Base-by-base conservation (phyloP, 2,888 invertebrate genomes). In the Heliconius cydno region DNA sequence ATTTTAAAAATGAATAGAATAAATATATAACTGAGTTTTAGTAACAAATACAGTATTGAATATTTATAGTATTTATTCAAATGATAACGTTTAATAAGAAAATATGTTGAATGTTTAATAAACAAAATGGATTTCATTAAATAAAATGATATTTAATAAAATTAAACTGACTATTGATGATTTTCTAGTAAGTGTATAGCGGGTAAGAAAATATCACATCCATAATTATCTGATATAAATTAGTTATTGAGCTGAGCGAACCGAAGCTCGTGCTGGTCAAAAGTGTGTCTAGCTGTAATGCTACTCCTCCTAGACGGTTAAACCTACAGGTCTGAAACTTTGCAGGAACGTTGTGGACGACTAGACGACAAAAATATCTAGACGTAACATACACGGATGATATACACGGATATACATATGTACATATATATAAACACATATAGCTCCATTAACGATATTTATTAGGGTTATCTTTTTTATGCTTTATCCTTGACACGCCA, bases 381-480 rank as follows among this genome's bases (percentile, higher is more conserved):
- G 1, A 41, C 25, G 3, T 38, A 38, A n/a, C n/a, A n/a, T n/a
- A n/a, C n/a, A n/a, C n/a, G n/a, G n/a, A n/a, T n/a, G n/a, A n/a
- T n/a, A 22, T 41, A 25, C 7, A 41, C 41, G 19, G 41, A 70
- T 70, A 70, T 38, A 67, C 12, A 41, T 52, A 52, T 52, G 52
- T 52, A 19, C 19, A 34, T 30, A 52, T 52, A 57, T 15, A 57
- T 57, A 22, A 7, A 28, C 5, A 66, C 12, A 22, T 68, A n/a
- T 68, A 68, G 10, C n/a, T 68, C 67, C n/a, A 41, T 68, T 68
- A 38, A 38, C 5, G 13, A 63, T 63, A 63, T 65, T 65, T 65
- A 15, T 65, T 65, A 65, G 38, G 38, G 68, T 68, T 70, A 70
- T 70, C 70, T 41, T 15, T 46, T 38, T 70, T 19, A 70, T 41